Percentiles rank a stretch among this genome's conserved stretches.
Conservation (phyloP, 2,888 invertebrate genomes). For the Melieria omissa region DNA sequence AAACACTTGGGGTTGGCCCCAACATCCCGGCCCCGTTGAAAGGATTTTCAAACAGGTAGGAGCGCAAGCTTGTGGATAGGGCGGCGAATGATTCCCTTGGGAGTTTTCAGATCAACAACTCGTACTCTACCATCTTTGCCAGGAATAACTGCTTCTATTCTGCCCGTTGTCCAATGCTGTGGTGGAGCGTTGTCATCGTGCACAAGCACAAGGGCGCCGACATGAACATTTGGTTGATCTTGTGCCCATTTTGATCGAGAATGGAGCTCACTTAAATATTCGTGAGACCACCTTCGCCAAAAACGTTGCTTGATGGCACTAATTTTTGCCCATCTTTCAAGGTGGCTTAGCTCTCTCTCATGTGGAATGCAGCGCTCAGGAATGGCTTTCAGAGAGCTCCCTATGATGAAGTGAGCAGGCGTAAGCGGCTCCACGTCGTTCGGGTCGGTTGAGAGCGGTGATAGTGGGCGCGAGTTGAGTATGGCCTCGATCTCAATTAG, state of each 20-base stretch:
- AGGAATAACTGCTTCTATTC: background rate
- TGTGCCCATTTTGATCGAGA: conserved; percentile 22
- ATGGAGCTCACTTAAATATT: conserved; percentile 23
- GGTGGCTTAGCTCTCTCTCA: conserved; percentile 7
- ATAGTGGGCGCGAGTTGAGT: conserved; percentile 33
- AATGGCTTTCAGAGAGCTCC: conserved; percentile 19
- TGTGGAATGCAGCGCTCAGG: background rate
- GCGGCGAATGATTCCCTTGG: conserved; percentile 23
- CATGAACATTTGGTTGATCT: background rate
- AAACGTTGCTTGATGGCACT: conserved; percentile 23
- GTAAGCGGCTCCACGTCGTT: conserved; percentile 29
- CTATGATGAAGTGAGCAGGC: conserved; percentile 32
- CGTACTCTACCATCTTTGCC: background rate
- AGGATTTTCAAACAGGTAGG: conserved; percentile 21
- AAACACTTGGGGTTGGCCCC: background rate
- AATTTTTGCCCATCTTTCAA: conserved; percentile 8
- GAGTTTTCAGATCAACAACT: conserved; percentile 20
- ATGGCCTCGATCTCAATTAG: conserved; percentile 36
- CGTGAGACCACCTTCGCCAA: conserved; percentile 24
- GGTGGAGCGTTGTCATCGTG: conserved; percentile 19
- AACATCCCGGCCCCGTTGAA: conserved; percentile 22
- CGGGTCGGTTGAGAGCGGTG: conserved; percentile 30
- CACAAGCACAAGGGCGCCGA: background rate
- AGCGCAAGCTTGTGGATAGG: conserved; percentile 23
- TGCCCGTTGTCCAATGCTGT: background rate